Evolutionary conservation across 2,888 invertebrate genomes (phyloP).

Genomic region (Agrochola lota): DNA sequence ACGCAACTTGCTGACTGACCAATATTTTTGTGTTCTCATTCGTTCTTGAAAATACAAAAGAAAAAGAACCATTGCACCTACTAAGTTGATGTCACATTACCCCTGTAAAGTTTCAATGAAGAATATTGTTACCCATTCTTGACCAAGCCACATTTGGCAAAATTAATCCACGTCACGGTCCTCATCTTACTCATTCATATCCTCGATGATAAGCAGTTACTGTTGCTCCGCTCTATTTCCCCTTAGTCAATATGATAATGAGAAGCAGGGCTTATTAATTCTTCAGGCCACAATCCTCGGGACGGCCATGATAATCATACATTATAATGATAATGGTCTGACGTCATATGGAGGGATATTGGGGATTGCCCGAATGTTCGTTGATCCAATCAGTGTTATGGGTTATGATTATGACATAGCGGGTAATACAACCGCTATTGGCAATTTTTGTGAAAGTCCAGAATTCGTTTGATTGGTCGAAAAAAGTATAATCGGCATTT

Average conservation of each 20-base stretch:
- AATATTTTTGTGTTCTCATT: neutral
- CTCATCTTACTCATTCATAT: neutral
- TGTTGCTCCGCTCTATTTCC: constrained; percentile 28
- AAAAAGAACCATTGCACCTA: neutral
- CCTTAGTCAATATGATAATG: constrained; percentile 51
- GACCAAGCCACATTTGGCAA: neutral
- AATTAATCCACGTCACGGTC: neutral
- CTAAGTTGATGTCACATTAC: neutral
- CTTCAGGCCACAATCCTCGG: constrained; percentile 12
- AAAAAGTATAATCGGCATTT: neutral
- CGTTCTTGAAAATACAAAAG: neutral
- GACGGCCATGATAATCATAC: constrained; percentile 26
- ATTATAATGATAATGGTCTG: constrained; percentile 43
- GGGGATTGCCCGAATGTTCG: constrained; percentile 17
- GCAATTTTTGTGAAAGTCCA: too few species aligned
- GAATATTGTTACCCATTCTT: neutral
- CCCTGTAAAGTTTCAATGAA: neutral
- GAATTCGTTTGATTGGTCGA: neutral
- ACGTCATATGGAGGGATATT: constrained; percentile 20
- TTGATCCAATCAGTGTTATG: constrained; percentile 11
- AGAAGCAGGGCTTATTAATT: constrained; percentile 40
- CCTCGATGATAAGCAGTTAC: constrained; percentile 23
- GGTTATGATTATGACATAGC: neutral
- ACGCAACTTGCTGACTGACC: neutral
- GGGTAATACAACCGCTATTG: neutral